These are phyloP conservation scores for Calidris pugnax DNA, from an alignment of 2,113 vertebrate species.

Conservation along the genomic window DNA sequence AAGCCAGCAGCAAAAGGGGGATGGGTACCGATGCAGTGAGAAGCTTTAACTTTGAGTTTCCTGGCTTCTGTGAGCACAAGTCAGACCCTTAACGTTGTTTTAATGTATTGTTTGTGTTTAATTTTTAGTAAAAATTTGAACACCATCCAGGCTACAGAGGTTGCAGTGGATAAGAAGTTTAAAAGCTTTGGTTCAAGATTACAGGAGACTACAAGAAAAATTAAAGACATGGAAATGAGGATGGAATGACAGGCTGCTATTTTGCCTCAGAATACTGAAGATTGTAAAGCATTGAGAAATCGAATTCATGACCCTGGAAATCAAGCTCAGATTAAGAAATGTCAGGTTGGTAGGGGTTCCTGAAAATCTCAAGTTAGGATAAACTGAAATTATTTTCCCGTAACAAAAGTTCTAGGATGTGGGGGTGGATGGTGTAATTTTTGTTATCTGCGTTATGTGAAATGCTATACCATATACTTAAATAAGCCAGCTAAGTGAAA, in stretches of 20 bases:
- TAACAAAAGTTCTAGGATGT: not conserved
- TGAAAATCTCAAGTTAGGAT: conserved; percentile 23
- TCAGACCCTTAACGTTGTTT: conserved; percentile 59
- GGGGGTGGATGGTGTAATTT: conserved; percentile 34
- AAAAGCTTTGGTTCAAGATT: conserved; percentile 76
- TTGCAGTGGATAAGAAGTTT: conserved; percentile 75
- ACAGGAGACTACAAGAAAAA: conserved; percentile 65
- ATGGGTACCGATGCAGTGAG: not conserved
- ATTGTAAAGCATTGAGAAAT: conserved; percentile 73
- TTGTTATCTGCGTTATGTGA: not conserved
- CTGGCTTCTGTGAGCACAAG: conserved; percentile 21
- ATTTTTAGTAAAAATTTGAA: conserved; percentile 81
- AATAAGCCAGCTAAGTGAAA: not conserved
- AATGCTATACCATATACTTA: not conserved
- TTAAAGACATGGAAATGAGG: conserved; percentile 75
- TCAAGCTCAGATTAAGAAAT: conserved; percentile 77
- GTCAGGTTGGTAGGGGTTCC: conserved; percentile 78
- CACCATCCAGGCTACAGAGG: conserved; percentile 71
- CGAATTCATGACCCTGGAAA: conserved; percentile 78
- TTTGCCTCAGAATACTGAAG: conserved; percentile 75
- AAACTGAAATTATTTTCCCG: not conserved
- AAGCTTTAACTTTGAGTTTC: conserved; percentile 22
- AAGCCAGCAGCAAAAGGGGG: not conserved
- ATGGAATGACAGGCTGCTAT: conserved; percentile 74
- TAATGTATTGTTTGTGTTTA: conserved; percentile 81